Evolutionary conservation across 2,888 invertebrate species (phyloP).

Genomic region (Tetranychus piercei): DNA sequence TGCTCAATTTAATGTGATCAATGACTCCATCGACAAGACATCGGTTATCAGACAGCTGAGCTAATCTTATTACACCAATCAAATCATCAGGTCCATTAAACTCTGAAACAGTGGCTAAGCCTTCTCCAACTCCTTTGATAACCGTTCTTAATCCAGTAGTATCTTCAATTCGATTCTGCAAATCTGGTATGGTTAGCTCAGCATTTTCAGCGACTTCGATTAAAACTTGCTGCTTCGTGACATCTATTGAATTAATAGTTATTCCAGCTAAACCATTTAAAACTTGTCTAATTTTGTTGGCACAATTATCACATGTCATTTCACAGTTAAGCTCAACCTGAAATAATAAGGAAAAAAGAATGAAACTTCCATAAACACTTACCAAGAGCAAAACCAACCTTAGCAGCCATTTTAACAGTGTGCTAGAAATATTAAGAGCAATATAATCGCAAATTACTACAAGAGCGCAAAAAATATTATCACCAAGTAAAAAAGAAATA

Average conservation of each 20-base stretch:
- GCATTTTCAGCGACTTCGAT: slow-evolving; percentile 15
- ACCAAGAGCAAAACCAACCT: background rate
- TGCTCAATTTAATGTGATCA: slow-evolving; percentile 14
- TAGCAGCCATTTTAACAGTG: background rate
- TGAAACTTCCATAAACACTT: background rate
- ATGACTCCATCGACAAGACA: slow-evolving; percentile 22
- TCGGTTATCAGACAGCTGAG: slow-evolving; percentile 15
- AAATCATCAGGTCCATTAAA: slow-evolving; percentile 16
- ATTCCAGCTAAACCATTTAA: slow-evolving; percentile 10
- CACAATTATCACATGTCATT: slow-evolving; percentile 20
- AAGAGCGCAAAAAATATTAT: background rate
- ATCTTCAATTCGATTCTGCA: slow-evolving; percentile 17
- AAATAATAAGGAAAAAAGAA: background rate
- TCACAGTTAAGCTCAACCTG: slow-evolving; percentile 20
- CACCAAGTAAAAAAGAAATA: no score
- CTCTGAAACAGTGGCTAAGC: slow-evolving; percentile 18
- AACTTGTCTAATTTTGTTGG: slow-evolving; percentile 12
- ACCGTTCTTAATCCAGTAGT: slow-evolving; percentile 18
- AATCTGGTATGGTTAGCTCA: slow-evolving; percentile 12
- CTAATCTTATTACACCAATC: slow-evolving; percentile 19
- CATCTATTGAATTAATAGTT: slow-evolving; percentile 17
- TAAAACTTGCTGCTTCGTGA: slow-evolving; percentile 16
- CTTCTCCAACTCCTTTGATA: slow-evolving; percentile 20
- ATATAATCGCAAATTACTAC: no score
- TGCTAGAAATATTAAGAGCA: background rate